phyloP scores from a whole-genome alignment of 2,113 vertebrate species.

The Trogon melanurus region DNA sequence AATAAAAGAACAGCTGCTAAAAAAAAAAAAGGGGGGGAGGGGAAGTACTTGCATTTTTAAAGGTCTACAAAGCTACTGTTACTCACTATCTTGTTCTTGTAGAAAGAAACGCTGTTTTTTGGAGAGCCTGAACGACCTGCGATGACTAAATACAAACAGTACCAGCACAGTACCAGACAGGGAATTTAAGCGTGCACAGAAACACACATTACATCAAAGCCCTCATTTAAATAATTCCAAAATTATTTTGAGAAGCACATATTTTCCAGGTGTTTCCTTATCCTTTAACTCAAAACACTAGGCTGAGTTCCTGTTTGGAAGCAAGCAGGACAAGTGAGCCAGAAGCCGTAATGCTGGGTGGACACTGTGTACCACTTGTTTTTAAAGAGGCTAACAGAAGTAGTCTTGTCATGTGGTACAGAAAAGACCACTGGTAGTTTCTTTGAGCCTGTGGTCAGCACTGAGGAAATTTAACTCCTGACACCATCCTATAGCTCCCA shows the following conservation, averaged over 20 bases:
- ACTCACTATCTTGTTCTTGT: neutral
- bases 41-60: neutral
- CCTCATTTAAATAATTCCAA: neutral
- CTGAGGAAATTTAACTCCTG: conserved; percentile 7
- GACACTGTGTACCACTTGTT: neutral
- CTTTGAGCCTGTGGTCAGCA: neutral
- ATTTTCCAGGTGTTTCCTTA: neutral
- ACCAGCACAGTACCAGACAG: neutral
- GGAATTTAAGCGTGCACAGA: neutral
- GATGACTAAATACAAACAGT: neutral
- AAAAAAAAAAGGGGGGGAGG: neutral
- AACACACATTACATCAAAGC: neutral
- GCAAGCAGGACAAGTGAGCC: neutral
- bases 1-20: conserved; percentile 48
- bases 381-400: neutral
- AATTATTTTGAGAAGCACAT: neutral
- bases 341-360: neutral
- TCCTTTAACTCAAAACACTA: neutral
- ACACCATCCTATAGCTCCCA: neutral
- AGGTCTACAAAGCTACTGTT: neutral
- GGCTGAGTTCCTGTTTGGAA: neutral
- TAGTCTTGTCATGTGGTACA: neutral
- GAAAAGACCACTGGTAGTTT: neutral
- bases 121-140: neutral
- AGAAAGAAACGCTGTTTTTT: neutral